phyloP scores from a whole-genome alignment of 2,113 vertebrate genomes.

The Herpailurus yagouaroundi region DNA sequence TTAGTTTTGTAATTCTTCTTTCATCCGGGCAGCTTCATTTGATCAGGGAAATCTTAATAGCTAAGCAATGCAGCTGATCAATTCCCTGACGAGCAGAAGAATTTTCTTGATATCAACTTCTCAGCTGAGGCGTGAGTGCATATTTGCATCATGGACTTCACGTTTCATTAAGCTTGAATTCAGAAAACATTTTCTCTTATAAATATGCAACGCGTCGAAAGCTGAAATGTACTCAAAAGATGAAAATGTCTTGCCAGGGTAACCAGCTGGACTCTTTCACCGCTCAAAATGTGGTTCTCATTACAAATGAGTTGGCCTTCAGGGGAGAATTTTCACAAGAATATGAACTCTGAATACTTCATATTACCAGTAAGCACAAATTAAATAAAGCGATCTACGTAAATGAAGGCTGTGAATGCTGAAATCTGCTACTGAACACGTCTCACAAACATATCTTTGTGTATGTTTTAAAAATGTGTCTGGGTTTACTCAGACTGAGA shows the following conservation, averaged over 20 bases:
- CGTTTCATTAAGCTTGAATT: slow-evolving; percentile 12
- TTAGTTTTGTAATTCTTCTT: background rate
- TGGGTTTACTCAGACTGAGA: background rate
- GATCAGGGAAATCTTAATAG: background rate
- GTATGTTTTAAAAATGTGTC: background rate
- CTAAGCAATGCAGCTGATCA: background rate
- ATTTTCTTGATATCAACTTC: background rate
- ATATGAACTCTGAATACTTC: slow-evolving; percentile 55
- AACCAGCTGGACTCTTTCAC: slow-evolving; percentile 48
- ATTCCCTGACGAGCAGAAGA: background rate
- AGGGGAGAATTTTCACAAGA: slow-evolving; percentile 49
- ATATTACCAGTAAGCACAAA: slow-evolving; percentile 59
- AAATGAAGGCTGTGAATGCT: background rate
- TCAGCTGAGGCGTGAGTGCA: background rate
- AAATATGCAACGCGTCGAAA: background rate
- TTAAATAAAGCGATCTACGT: slow-evolving; percentile 1
- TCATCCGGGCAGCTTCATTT: background rate
- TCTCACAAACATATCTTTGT: slow-evolving; percentile 9
- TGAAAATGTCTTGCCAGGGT: background rate
- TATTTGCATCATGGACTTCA: background rate
- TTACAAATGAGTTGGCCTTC: slow-evolving; percentile 49
- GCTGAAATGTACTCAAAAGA: background rate
- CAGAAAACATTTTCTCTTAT: background rate
- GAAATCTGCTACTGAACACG: background rate
- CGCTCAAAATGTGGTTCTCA: slow-evolving; percentile 45